Base-by-base conservation (phyloP, 2,888 invertebrate species). In the Crocallis elinguaria region DNA sequence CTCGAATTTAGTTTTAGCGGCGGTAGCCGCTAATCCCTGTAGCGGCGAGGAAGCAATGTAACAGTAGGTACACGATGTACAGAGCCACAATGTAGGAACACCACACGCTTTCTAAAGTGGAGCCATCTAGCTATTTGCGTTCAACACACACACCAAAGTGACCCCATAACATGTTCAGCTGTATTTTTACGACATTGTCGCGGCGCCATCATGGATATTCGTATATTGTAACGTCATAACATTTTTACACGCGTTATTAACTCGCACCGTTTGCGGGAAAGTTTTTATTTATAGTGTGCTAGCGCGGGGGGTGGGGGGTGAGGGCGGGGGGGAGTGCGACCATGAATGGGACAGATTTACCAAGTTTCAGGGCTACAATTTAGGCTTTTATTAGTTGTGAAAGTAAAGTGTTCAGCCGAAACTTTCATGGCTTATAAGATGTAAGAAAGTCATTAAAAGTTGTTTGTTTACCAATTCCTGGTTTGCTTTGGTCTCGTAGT, bases 191-290 rank as follows among this genome's bases (percentile, higher is more conserved):
- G 23, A 23, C 8, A 23, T 23, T 23, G 6, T 6, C 2, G 23
- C 6, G 7, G 23, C 23, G 8, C 8, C 23, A 8, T 23, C 11
- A 23, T 23, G 21, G 23, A 32, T 13, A 29, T 25, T 25, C 44
- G 21, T 36, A 49, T 49, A 45, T 35, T 43, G 36, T 51, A 43
- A 45, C 48, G 57, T 45, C 55, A 33, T 46, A 45, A 51, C 36
- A 49, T 41, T 39, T 49, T 53, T 48, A 52, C 41, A 52, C 44
- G 52, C 57, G 49, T 50, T 49, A 49, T 56, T 56, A 53, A 53
- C 35, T 59, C 38, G 33, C 43, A 23, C 42, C 44, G 46, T 55
- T 50, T 39, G 45, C 27, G 43, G 23, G 25, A 6, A 49, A 49
- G 39, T 49, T 57, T 30, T 49, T 57, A 49, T 54, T 45, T 25